Evolutionary conservation across 2,113 vertebrate species (phyloP), one percentile per base, ranked within the genome.

Genomic region (Mirounga angustirostris): DNA sequence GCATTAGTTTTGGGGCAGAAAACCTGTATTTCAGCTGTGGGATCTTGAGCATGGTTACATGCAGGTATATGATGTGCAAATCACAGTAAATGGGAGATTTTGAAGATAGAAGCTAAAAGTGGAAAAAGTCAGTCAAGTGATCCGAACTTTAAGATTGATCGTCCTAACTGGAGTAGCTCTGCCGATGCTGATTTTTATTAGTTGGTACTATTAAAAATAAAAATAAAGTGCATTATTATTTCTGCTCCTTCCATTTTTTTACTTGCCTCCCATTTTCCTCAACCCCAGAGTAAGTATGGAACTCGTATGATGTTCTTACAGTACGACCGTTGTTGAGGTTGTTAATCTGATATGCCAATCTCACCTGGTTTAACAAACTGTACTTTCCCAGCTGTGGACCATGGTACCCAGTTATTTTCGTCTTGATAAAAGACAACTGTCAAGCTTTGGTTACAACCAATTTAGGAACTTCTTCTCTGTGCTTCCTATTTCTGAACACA

Each of bases 351-450:
- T 22, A 63, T 30, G 40, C 63, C 56, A 40, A 0, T 46, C 36
- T 61, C 18, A 63, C 59, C 24, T 40, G 30, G 30, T 78, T 87
- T 94, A 78, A 92, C 24, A 96, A 79, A n/a, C 58, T 54, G 40
- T 46, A 10, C 12, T 67, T 93, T 93, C 61, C 73, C 46, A 65
- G n/a, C 30, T 91, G 46, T 79, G 52, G 5, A 71, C 24, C 28
- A 40, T 16, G 40, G 13, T 65, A 26, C 15, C 56, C 33, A 92
- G 61, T 82, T 96, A 90, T 86, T 63, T 95, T 46, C 76, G n/a
- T 86, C 43, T 93, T 91, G 74, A 90, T 18, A 83, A 94, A 95
- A 93, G 33, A 46, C 18, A 54, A 67, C n/a, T 63, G 65, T 65
- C 59, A 88, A 83, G 26, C 46, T 95, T 90, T 58, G 73, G 52